These are phyloP conservation scores for Maniola jurtina DNA, from an alignment of 1,140 invertebrate genomes.

Conservation along the genomic window DNA sequence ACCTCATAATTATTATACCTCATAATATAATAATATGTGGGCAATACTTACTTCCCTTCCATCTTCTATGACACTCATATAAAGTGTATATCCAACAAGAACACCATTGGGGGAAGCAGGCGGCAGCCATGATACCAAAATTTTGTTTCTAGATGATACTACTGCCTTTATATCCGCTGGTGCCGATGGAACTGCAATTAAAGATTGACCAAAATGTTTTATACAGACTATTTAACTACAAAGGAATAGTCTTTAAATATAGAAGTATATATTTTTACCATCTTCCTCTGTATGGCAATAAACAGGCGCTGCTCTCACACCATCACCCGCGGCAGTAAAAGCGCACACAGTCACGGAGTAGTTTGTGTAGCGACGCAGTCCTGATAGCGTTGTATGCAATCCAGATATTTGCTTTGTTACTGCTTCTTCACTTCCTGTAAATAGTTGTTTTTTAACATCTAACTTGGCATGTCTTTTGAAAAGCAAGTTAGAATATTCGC, in stretches of 20 bases:
- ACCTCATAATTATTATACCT: not conserved
- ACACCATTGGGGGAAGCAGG: slow-evolving; percentile 87
- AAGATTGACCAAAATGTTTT: slow-evolving; percentile 4
- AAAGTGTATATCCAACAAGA: slow-evolving; percentile 88
- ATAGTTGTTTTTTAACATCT: not conserved
- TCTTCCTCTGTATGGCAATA: slow-evolving; percentile 95
- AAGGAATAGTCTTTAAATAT: not conserved
- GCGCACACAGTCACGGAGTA: slow-evolving; percentile 94
- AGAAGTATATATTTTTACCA: slow-evolving; percentile 79
- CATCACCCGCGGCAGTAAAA: slow-evolving; percentile 93
- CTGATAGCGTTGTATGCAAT: slow-evolving; percentile 82
- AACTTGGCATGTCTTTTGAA: no score
- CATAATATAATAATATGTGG: not conserved
- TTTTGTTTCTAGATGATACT: slow-evolving; percentile 88
- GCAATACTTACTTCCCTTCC: slow-evolving; percentile 81
- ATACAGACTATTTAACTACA: not conserved
- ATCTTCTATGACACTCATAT: slow-evolving; percentile 88
- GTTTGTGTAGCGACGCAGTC: slow-evolving; percentile 92
- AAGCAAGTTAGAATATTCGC: no score
- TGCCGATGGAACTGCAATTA: slow-evolving; percentile 86
- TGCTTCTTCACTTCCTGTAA: slow-evolving; percentile 80
- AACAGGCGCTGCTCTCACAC: slow-evolving; percentile 88
- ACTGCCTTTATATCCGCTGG: slow-evolving; percentile 94
- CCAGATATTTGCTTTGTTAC: slow-evolving; percentile 85
- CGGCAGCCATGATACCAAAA: slow-evolving; percentile 93